Base-by-base conservation (phyloP, 1,140 invertebrate species). In the Heliconius melpomene region DNA sequence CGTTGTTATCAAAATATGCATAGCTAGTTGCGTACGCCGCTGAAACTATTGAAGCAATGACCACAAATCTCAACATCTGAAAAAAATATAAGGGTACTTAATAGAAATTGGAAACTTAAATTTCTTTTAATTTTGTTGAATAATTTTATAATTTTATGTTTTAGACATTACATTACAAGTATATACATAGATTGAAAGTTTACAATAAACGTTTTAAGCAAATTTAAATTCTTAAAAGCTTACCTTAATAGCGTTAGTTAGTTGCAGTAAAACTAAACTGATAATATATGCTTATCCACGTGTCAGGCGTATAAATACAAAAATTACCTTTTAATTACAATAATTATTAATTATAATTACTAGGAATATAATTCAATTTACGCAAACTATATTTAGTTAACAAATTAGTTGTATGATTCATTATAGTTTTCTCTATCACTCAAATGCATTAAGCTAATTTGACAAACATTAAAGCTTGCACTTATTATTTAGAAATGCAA, bases 1-100 rank as follows among this genome's bases (percentile, higher is more conserved):
- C 3, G 46, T 84, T 82, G 26, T 82, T 80, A 29, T 52, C 74
- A 29, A 82, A 46, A 20, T 82, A 80, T 23, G 71, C 78, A 57
- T 57, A 83, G n/a, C 76, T 77, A 3, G 3, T 36, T 38, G 74
- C 66, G 20, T 40, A 70, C 7, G 75, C 74, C 29, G 52, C 46
- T 29, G 74, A 60, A 6, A 83, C 29, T 16, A 74, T 29, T 52
- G 82, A 79, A 18, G 78, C 74, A 20, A 74, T 16, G 18, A 79
- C 20, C 3, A 81, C 46, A 38, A 74, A 16, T 72, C 77, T 81
- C 26, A 81, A 74, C 79, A 83, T 83, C 82, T 83, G 32, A 75
- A 70, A 79, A 83, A 29, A 26, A 66, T 26, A 66, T 66, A 66
- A 66, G 29, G 3, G 26, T 11, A 66, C n/a, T 57, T 23, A 52